phyloP scores from a whole-genome alignment of 2,113 vertebrate genomes.

The Seriola rivoliana region DNA sequence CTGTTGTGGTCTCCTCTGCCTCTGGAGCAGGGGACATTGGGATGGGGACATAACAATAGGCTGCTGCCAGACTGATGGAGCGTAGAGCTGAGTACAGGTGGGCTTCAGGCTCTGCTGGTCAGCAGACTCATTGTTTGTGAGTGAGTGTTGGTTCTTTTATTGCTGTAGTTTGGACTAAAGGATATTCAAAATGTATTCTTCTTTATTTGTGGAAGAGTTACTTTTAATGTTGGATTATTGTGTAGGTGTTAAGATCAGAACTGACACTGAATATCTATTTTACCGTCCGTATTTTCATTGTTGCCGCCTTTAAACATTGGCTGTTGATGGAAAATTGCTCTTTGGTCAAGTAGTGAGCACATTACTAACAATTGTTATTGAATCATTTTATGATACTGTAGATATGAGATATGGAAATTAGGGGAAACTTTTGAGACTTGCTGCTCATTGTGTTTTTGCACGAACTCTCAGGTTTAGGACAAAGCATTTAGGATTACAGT shows the following conservation, averaged over 20 bases:
- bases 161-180: background rate
- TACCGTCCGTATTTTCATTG: too few species aligned
- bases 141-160: background rate
- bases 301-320: background rate
- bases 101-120: conserved; percentile 48
- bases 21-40: conserved; percentile 50
- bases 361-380: background rate
- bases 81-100: conserved; percentile 47
- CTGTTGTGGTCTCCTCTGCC: conserved; percentile 52
- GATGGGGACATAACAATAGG: conserved; percentile 50
- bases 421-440: too few species aligned
- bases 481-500: too few species aligned
- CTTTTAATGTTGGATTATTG: background rate
- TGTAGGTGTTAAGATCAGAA: background rate
- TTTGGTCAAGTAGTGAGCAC: background rate
- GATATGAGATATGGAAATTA: too few species aligned
- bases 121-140: conserved; percentile 21
- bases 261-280: background rate
- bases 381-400: background rate
- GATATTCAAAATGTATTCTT: background rate
- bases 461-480: too few species aligned
- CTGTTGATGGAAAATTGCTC: background rate
- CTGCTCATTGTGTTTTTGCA: too few species aligned
- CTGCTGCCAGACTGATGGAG: conserved; percentile 64
- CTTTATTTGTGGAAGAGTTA: background rate